A percentile compares a stretch with the other conserved stretches of the same genome.
Conservation (phyloP, 1,140 invertebrate species). For the Meloidogyne chitwoodi region DNA sequence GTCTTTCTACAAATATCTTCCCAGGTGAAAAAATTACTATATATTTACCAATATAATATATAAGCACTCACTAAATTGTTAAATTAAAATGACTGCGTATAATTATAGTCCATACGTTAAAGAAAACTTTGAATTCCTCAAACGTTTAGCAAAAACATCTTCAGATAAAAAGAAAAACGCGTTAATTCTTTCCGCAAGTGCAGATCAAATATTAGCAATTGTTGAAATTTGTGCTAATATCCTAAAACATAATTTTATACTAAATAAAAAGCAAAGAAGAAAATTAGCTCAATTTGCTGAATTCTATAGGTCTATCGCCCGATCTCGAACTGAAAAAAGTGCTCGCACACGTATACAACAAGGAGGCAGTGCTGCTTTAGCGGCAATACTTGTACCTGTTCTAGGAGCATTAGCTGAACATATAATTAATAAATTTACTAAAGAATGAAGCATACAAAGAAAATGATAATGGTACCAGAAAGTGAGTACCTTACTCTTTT, state of each 20-base stretch:
- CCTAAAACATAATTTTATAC: not conserved
- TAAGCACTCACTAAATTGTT: too few species aligned
- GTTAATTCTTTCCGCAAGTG: not conserved
- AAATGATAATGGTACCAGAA: constrained; percentile 18
- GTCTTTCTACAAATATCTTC: constrained; percentile 15
- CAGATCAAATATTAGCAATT: constrained; percentile 13
- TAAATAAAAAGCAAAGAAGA: not conserved
- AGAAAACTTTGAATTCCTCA: not conserved
- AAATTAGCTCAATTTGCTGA: not conserved
- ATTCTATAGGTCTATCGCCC: not conserved
- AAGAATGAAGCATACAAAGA: constrained; percentile 18
- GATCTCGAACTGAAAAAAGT: constrained; percentile 2
- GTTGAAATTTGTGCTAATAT: constrained; percentile 21
- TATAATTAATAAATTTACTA: not conserved
- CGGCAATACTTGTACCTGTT: not conserved
- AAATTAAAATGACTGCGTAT: too few species aligned
- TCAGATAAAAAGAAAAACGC: not conserved
- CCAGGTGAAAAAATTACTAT: not conserved
- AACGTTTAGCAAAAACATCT: not conserved
- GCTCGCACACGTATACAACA: not conserved
- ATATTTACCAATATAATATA: constrained; percentile 17
- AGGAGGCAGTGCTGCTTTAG: not conserved
- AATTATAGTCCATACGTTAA: not conserved
- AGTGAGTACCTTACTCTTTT: not conserved
- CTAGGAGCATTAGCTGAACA: not conserved